Conservation (phyloP, 2,113 vertebrate genomes). For the Pristiophorus japonicus region DNA sequence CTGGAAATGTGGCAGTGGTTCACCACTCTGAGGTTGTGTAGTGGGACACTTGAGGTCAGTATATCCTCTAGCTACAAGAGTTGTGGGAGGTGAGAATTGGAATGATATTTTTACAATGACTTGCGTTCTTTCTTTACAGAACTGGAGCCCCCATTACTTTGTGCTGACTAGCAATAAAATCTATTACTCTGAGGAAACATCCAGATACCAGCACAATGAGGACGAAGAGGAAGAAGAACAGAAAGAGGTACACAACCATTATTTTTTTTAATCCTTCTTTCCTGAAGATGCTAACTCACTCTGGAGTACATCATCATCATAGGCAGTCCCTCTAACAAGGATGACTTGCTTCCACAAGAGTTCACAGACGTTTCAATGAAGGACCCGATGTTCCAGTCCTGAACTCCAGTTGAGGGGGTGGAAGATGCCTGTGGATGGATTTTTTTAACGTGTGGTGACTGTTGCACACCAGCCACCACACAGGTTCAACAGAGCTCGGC, state of each 20-base stretch:
- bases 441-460: too few species aligned
- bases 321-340: too few species aligned
- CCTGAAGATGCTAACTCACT: background rate
- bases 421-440: too few species aligned
- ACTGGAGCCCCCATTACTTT: constrained; percentile 78
- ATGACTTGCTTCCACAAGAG: too few species aligned
- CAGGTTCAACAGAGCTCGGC: too few species aligned
- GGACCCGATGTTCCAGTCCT: too few species aligned
- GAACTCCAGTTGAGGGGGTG: too few species aligned
- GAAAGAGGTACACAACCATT: constrained; percentile 56
- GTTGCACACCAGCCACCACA: too few species aligned
- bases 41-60: background rate
- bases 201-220: constrained; percentile 67
- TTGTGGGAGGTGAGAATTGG: background rate
- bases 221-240: constrained; percentile 72
- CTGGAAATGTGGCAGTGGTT: background rate
- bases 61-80: background rate
- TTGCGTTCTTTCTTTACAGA: constrained; percentile 49
- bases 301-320: background rate
- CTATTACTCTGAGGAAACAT: constrained; percentile 79
- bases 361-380: too few species aligned
- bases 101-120: background rate
- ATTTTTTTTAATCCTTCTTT: too few species aligned
- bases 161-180: constrained; percentile 78
- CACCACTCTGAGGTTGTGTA: background rate